Base-by-base conservation (phyloP, 2,113 vertebrate genomes). In the Vanacampus margaritifer region DNA sequence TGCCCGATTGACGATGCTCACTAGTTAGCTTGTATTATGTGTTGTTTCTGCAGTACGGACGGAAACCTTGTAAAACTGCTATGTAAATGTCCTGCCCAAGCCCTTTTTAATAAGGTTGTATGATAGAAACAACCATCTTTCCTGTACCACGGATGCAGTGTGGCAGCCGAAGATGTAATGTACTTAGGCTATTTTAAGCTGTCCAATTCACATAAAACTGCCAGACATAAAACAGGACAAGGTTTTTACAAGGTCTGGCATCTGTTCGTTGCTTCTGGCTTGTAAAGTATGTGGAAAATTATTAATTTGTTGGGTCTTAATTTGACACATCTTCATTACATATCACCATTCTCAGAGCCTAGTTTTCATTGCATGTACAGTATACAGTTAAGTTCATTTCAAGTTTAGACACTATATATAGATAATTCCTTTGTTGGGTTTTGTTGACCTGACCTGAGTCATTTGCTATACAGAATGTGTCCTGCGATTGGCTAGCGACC, bases 241-340 rank as follows among this genome's bases (percentile, higher is more conserved):
- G 13, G 13, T 41, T 32, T 86, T 87, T 83, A 84, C 71, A 71
- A 75, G 71, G 35, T 63, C 60, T 79, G 82, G 69, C 68, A 67
- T 77, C 59, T 75, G 78, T 26, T 62, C 62, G 65, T 13, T 72
- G 67, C 61, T 66, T 46, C 61, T 62, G 64, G 74, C 74, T 70
- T 75, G 58, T 68, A 74, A 82, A 17, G 3, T 19, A 51, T 17
- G 28, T 57, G 51, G n/a, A 65, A 76, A 67, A 45, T 23, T 17
- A 56, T 65, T 35, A 45, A 56, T 23, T 54, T n/a, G 57, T 41
- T 50, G 19, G 1, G 16, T 65, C 23, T 36, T 51, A 0, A 46
- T 58, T 51, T 53, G 43, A 32, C 35, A 58, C 62, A 46, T 76
- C 37, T 41, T 79, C 64, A 63, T 76, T 63, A 50, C 26, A 46